Evolutionary conservation across 2,113 vertebrate genomes (phyloP), one percentile per base, ranked within the genome.

Genomic region (Indicator maculatus): DNA sequence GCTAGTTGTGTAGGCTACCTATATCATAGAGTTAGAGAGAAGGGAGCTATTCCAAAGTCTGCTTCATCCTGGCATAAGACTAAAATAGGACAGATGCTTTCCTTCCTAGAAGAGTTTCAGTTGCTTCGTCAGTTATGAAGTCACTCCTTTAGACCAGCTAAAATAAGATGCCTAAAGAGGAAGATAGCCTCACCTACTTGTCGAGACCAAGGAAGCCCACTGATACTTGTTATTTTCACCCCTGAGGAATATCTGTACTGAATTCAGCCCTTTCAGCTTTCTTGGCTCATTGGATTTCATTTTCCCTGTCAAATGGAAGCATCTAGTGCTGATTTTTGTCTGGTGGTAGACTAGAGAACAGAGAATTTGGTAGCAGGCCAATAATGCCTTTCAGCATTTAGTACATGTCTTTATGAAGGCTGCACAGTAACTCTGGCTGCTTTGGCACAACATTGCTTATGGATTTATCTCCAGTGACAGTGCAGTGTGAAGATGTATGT

Each of bases 1-100:
- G 84, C 56, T 88, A 5, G 0, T 81, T 71, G 56, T 45, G 63
- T 55, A 53, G 87, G 27, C 59, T 78, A 59, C 61, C 28, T 78
- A 2, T 30, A 23, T 14, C 65, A 11, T 16, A 67, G 53, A 30
- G 33, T 59, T 13, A 67, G 66, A 75, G 74, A 52, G 38, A 17
- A 44, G 39, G 70, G 52, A 89, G 39, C 64, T 76, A 2, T 80
- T 94, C 73, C 67, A 50, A 87, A 87, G 28, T 53, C 81, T 91
- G 87, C 73, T 88, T 89, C 52, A 63, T 94, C 55, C 67, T 86
- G 85, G 63, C 27, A 0, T 72, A 39, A 16, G 47, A 30, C 53
- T 92, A 17, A 89, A 95, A 24, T 41, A 73, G 75, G 52, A 59
- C 78, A 91, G 67, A 69, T 61, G 12, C 91, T 93, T 80, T 85